A percentile compares a stretch with the other conserved stretches of the same genome.
Conservation (phyloP, 2,113 vertebrate species). For the Daubentonia madagascariensis region DNA sequence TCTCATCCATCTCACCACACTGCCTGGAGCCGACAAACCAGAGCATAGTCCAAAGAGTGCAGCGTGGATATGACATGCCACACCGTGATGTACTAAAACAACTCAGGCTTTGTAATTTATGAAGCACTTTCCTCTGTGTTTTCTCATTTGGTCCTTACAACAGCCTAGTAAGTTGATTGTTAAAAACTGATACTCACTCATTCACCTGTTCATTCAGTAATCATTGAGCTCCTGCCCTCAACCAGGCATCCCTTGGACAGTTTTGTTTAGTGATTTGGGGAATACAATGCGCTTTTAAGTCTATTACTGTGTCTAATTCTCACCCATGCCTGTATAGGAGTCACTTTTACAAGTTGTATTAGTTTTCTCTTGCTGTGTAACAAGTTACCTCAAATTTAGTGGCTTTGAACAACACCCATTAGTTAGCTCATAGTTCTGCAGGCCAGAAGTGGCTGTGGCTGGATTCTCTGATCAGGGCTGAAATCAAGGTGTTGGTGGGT, state of each 20-base stretch:
- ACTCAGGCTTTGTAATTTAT: neutral
- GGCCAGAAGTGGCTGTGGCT: neutral
- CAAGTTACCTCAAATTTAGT: neutral
- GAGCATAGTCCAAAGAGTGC: neutral
- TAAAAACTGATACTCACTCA: neutral
- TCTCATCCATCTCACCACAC: neutral
- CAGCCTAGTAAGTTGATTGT: neutral
- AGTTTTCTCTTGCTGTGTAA: conserved; percentile 9
- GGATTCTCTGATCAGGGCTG: neutral
- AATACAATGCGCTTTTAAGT: neutral
- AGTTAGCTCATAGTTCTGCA: neutral
- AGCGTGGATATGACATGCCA: neutral
- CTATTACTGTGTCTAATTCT: neutral
- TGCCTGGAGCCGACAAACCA: neutral
- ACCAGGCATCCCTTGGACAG: neutral
- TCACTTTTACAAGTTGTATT: neutral
- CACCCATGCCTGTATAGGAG: neutral
- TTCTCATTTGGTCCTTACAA: neutral
- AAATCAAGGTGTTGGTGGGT: neutral
- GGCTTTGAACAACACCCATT: neutral
- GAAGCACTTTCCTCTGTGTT: neutral
- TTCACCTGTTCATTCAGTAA: neutral
- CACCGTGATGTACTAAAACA: neutral
- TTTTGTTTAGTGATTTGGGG: neutral
- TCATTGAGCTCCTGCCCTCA: neutral